Percentiles rank a stretch among this genome's conserved stretches.
These are phyloP conservation scores for Cacatua alba DNA, from an alignment of 2,113 vertebrate genomes.

Conservation along the genomic window DNA sequence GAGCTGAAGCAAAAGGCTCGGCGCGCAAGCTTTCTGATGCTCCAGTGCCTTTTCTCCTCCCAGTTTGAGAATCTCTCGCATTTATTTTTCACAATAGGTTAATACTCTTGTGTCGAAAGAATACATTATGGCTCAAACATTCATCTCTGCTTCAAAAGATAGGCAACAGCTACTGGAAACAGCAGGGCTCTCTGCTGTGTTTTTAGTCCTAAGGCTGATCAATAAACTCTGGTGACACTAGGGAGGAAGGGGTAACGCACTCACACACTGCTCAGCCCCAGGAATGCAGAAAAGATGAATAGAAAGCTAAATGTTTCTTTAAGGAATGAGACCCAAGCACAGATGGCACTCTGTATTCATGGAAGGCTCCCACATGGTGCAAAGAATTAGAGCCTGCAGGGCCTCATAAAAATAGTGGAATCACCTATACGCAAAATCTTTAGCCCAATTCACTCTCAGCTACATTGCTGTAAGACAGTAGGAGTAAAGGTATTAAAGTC, in stretches of 20 bases:
- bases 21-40: constrained; percentile 20
- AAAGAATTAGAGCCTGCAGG: constrained; percentile 35
- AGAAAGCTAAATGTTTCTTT: constrained; percentile 38
- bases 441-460: constrained; percentile 42
- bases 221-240: constrained; percentile 16
- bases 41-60: neutral
- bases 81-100: constrained; percentile 52
- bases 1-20: constrained; percentile 14
- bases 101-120: constrained; percentile 1
- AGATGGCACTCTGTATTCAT: constrained; percentile 30
- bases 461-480: constrained; percentile 12
- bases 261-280: constrained; percentile 18
- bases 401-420: constrained; percentile 48
- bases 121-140: constrained; percentile 44
- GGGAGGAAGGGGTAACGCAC: neutral
- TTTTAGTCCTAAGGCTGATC: constrained; percentile 53
- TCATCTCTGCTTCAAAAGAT: constrained; percentile 59
- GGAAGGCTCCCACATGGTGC: constrained; percentile 25
- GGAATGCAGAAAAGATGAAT: constrained; percentile 32
- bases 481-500: constrained; percentile 34
- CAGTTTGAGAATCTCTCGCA: constrained; percentile 13
- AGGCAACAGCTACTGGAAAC: constrained; percentile 60
- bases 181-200: constrained; percentile 32
- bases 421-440: constrained; percentile 34
- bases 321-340: constrained; percentile 31